Base-by-base conservation (phyloP, 2,888 invertebrate species). In the Biston stratarius region DNA sequence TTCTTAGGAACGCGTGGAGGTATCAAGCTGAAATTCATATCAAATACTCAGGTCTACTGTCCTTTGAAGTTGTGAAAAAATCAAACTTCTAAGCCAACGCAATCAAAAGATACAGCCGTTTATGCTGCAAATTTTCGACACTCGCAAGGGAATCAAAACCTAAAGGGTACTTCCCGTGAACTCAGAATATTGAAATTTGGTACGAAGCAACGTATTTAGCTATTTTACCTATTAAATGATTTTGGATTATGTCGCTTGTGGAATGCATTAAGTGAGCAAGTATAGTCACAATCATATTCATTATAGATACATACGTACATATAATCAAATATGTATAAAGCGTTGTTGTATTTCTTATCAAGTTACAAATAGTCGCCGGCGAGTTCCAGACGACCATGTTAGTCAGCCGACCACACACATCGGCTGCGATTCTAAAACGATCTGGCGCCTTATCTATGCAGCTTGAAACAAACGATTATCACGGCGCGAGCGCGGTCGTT, bases 391-490 rank as follows among this genome's bases (percentile, higher is more conserved):
- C 67, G 61, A 58, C 67, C 75, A 75, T 75, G 38, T 11, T 38
- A 53, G 38, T 15, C 53, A 14, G 42, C 11, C 49, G 83, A 73
- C 87, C 87, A 84, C 87, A 83, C 86, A 79, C 85, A 77, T 77
- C 72, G 84, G 49, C 47, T 49, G 59, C 72, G 71, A 61, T 70
- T 64, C 67, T 71, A 72, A 72, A 73, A 48, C 59, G 59, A 63
- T 67, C 72, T 73, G 75, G 38, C 74, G 74, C 79, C 81, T 78
- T 77, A 80, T 77, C 78, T 64, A 73, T 78, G 75, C 67, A 81
- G 79, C 77, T 82, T 80, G 80, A 82, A 84, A 85, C 85, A 84
- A 84, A 85, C 87, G 84, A 87, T 91, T 91, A 90, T 79, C 89
- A 88, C 88, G 83, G 84, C 74, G 77, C 75, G 56, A 72, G 66